These are phyloP conservation scores for Gryon sp. DNA, from an alignment of 1,140 invertebrate genomes.

Conservation along the genomic window DNA sequence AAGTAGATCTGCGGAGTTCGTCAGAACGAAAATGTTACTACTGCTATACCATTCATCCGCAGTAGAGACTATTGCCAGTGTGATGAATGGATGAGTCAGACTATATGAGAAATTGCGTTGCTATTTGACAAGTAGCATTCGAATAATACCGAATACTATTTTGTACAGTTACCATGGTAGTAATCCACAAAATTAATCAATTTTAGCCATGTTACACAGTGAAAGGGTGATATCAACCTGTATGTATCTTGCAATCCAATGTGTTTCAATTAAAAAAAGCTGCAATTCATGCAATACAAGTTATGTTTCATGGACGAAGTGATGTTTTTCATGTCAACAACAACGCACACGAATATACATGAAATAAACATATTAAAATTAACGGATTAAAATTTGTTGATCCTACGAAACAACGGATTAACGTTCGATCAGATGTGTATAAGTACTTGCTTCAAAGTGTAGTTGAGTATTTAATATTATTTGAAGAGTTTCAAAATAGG, in stretches of 20 bases:
- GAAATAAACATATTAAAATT: slow-evolving; percentile 17
- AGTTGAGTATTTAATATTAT: no score
- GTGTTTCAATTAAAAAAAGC: slow-evolving; percentile 50
- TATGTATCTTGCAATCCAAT: slow-evolving; percentile 34
- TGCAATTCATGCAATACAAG: neutral
- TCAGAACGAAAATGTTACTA: slow-evolving; percentile 56
- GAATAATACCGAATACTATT: slow-evolving; percentile 55
- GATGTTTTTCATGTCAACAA: slow-evolving; percentile 16
- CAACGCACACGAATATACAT: neutral
- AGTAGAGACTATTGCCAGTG: slow-evolving; percentile 49
- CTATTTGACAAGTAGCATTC: slow-evolving; percentile 62
- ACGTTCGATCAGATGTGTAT: no score
- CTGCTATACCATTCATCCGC: slow-evolving; percentile 53
- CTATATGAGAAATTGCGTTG: slow-evolving; percentile 57
- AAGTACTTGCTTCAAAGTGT: no score
- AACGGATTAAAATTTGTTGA: slow-evolving; percentile 25
- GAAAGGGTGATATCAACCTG: slow-evolving; percentile 34
- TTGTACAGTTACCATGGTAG: slow-evolving; percentile 43
- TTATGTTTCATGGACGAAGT: slow-evolving; percentile 4
- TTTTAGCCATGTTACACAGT: slow-evolving; percentile 33
- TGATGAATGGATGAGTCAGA: slow-evolving; percentile 59
- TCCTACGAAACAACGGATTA: slow-evolving; percentile 3
- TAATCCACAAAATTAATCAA: slow-evolving; percentile 58
- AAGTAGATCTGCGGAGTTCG: slow-evolving; percentile 51
- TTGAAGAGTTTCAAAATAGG: no score